Evolutionary conservation across 2,888 invertebrate species (phyloP).

Genomic region (Metalampra italica): DNA sequence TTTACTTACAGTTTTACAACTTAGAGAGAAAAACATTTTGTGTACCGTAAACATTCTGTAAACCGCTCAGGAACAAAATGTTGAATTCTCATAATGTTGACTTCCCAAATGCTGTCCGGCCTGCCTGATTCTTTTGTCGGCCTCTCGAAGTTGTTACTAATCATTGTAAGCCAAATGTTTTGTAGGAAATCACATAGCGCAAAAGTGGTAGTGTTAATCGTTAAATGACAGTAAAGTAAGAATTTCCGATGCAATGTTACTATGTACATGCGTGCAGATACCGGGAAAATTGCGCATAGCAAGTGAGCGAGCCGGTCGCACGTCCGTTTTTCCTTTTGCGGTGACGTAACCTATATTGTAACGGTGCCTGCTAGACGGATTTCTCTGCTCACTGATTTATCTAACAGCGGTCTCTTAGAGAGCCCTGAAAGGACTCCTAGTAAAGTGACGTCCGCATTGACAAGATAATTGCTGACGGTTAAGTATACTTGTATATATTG

Average conservation of each 20-base stretch:
- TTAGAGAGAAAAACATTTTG: no score
- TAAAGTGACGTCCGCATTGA: conserved; percentile 17
- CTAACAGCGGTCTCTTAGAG: conserved; percentile 22
- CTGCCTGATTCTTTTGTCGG: no score
- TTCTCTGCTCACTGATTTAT: conserved; percentile 35
- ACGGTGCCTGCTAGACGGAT: conserved; percentile 47
- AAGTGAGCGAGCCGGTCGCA: conserved; percentile 20
- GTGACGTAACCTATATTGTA: conserved; percentile 62
- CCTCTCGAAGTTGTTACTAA: no score
- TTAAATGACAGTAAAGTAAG: conserved; percentile 40
- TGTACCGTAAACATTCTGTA: no score
- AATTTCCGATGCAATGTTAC: conserved; percentile 27
- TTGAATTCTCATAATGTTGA: no score
- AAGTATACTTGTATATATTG: conserved; percentile 9
- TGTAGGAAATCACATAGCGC: no score
- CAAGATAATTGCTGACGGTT: conserved; percentile 21
- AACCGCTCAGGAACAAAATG: no score
- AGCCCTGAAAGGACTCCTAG: conserved; percentile 13
- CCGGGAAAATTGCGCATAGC: conserved; percentile 34
- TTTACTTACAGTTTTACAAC: no score
- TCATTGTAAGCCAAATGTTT: no score
- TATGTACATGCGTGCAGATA: conserved; percentile 21
- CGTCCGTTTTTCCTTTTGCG: conserved; percentile 54
- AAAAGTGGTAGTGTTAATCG: no score
- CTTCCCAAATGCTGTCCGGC: no score